Percentiles rank a stretch among this genome's conserved stretches.
These are phyloP conservation scores for Deroplatys truncata DNA, from an alignment of 2,888 invertebrate species.

Conservation along the genomic window DNA sequence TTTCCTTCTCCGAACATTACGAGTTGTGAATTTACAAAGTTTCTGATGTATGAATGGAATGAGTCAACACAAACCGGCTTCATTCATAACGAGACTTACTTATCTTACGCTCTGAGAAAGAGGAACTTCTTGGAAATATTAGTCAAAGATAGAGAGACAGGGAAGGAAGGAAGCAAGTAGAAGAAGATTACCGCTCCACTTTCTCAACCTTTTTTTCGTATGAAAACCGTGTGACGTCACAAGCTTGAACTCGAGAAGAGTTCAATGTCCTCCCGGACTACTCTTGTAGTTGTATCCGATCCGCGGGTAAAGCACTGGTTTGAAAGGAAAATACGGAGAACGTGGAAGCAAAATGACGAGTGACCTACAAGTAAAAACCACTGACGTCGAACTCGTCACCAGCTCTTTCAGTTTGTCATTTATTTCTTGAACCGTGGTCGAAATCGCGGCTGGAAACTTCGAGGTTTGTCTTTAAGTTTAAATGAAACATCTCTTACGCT, in stretches of 20 bases:
- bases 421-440: no score
- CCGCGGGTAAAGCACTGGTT: neutral
- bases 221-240: constrained; percentile 1
- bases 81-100: neutral
- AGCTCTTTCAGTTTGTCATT: no score
- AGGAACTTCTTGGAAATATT: neutral
- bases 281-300: neutral
- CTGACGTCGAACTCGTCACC: no score
- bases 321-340: neutral
- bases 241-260: neutral
- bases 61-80: neutral
- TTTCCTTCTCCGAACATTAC: no score
- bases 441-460: no score
- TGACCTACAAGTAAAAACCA: no score
- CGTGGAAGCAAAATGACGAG: no score
- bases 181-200: constrained; percentile 7
- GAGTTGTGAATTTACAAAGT: no score
- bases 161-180: no score
- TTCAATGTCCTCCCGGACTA: neutral
- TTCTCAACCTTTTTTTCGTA: neutral
- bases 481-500: no score
- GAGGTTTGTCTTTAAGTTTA: no score
- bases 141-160: neutral
- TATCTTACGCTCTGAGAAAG: neutral
- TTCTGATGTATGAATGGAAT: neutral